A percentile compares a stretch with the other conserved stretches of the same genome.
These are phyloP conservation scores for Elegia similella DNA, from an alignment of 2,888 invertebrate species.

Conservation along the genomic window DNA sequence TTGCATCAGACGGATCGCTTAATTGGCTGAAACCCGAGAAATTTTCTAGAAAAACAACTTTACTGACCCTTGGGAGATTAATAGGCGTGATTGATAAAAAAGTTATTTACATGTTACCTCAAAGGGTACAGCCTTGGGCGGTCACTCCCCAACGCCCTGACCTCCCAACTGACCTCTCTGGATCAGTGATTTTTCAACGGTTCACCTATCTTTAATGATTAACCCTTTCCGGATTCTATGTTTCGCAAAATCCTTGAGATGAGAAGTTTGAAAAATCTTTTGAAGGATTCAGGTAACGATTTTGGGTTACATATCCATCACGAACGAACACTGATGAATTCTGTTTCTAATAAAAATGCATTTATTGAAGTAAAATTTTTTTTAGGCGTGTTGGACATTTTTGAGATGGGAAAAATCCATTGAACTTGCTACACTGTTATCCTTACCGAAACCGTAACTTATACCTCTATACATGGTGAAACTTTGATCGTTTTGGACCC, in stretches of 20 bases:
- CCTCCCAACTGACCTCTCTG: slow-evolving; percentile 11
- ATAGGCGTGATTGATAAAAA: slow-evolving; percentile 18
- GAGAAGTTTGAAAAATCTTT: neutral
- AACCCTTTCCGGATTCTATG: slow-evolving; percentile 1
- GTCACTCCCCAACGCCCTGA: neutral
- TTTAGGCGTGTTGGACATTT: too few relatives aligned
- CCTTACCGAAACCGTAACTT: too few relatives aligned
- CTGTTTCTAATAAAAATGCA: too few relatives aligned
- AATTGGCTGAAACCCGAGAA: slow-evolving; percentile 11
- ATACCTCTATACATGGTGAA: too few relatives aligned
- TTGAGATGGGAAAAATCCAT: too few relatives aligned
- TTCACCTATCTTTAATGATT: slow-evolving; percentile 16
- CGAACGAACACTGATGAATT: neutral
- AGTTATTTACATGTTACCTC: slow-evolving; percentile 18
- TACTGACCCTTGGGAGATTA: slow-evolving; percentile 13
- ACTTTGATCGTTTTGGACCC: too few relatives aligned
- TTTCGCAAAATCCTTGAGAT: neutral
- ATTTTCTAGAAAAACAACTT: slow-evolving; percentile 16
- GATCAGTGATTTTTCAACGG: slow-evolving; percentile 19
- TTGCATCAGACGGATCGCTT: slow-evolving; percentile 9
- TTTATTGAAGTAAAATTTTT: too few relatives aligned
- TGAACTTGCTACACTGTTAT: too few relatives aligned
- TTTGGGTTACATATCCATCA: neutral
- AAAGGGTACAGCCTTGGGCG: slow-evolving; percentile 14
- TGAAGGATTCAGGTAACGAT: neutral